A percentile compares a stretch with the other conserved stretches of the same genome.
These are phyloP conservation scores for Psophia crepitans DNA, from an alignment of 2,113 vertebrate genomes.

Conservation along the genomic window DNA sequence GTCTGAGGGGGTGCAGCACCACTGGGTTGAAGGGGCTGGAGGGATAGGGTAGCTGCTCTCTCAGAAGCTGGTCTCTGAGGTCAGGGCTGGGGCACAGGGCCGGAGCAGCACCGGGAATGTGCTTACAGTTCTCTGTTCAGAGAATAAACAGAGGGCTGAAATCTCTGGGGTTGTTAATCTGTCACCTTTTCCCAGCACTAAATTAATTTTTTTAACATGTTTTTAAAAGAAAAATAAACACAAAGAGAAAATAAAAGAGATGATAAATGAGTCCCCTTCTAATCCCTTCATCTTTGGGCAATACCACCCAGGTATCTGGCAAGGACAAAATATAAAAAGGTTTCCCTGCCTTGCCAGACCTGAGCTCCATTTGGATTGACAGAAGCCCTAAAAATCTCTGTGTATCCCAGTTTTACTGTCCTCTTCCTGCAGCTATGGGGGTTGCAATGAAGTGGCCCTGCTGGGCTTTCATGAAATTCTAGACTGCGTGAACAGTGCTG, in stretches of 20 bases:
- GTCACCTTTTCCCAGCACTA: conserved; percentile 40
- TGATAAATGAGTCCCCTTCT: conserved; percentile 42
- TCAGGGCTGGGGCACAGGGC: conserved; percentile 13
- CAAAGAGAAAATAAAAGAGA: conserved; percentile 31
- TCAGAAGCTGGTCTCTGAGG: neutral
- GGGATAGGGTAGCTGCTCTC: neutral
- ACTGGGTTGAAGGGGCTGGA: neutral
- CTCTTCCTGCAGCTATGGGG: neutral
- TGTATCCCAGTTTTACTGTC: neutral
- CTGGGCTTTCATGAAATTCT: neutral
- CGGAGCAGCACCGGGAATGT: neutral
- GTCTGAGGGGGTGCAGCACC: neutral
- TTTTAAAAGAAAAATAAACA: conserved; percentile 64
- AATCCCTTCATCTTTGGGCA: neutral
- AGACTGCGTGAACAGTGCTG: neutral
- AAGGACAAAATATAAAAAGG: neutral
- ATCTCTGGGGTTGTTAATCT: conserved; percentile 59
- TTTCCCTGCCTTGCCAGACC: neutral
- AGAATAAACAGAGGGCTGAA: conserved; percentile 50
- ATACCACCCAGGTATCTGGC: conserved; percentile 39
- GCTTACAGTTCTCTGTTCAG: neutral
- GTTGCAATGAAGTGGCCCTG: neutral
- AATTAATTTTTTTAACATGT: conserved; percentile 57
- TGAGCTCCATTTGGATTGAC: neutral
- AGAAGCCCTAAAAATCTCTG: neutral